Percentiles rank a stretch among this genome's conserved stretches.
These are phyloP conservation scores for Tethya wilhelma DNA, from an alignment of 37 sponge, comb jelly and placozoan species.

Conservation along the genomic window DNA sequence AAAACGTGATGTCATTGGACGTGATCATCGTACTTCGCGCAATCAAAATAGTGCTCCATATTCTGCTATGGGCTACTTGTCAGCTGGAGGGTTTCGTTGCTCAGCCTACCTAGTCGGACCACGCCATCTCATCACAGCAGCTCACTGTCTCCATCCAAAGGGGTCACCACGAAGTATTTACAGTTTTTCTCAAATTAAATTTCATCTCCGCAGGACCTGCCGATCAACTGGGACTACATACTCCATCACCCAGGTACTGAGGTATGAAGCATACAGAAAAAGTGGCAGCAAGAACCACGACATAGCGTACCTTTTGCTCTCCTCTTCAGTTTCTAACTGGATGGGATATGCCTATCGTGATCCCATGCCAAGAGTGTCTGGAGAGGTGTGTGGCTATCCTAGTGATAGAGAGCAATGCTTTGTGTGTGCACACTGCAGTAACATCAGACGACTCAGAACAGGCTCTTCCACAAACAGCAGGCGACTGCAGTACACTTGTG, in stretches of 20 bases:
- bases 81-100: not conserved
- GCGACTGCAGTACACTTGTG: not conserved
- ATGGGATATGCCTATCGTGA: not conserved
- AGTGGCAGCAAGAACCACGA: not conserved
- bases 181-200: not conserved
- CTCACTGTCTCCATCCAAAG: not conserved
- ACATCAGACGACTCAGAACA: not conserved
- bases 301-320: not conserved
- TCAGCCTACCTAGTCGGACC: not conserved
- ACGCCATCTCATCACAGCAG: not conserved
- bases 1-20: not conserved
- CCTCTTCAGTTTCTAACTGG: not conserved
- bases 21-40: not conserved
- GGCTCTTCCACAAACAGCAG: no score
- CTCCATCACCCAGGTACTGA: not conserved
- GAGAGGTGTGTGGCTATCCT: not conserved
- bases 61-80: not conserved
- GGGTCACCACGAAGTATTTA: not conserved
- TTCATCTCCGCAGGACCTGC: not conserved
- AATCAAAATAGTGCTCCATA: not conserved
- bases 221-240: not conserved
- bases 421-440: not conserved
- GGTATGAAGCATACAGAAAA: not conserved
- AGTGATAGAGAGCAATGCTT: not conserved
- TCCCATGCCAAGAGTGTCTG: not conserved